Evolutionary conservation across 1,140 invertebrate species (phyloP).

Genomic region (Drosophila albomicans): DNA sequence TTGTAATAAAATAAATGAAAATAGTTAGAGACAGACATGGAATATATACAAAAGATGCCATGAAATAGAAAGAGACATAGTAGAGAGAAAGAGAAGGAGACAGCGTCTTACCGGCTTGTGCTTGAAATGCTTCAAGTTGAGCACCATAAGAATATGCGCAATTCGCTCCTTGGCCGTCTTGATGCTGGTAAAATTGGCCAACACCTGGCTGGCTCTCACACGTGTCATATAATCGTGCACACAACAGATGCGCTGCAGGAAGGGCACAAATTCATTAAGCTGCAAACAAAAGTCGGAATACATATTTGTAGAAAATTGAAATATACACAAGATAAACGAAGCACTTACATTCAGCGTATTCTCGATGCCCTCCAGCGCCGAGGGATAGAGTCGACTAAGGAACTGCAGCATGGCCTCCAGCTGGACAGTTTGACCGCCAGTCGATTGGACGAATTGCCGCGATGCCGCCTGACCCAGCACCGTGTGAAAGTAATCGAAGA

Average conservation of each 20-base stretch:
- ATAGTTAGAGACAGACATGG: neutral
- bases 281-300: constrained; percentile 68
- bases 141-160: neutral
- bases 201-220: constrained; percentile 40
- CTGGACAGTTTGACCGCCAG: constrained; percentile 83
- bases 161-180: constrained; percentile 22
- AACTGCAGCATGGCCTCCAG: constrained; percentile 93
- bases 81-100: neutral
- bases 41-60: neutral
- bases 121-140: constrained; percentile 20
- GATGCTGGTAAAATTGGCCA: constrained; percentile 48
- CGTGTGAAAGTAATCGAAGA: constrained; percentile 92
- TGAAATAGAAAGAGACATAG: neutral
- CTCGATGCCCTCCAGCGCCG: constrained; percentile 88
- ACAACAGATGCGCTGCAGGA: constrained; percentile 87
- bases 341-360: constrained; percentile 87
- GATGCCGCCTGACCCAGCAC: constrained; percentile 5
- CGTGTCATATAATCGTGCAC: constrained; percentile 53
- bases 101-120: constrained; percentile 79
- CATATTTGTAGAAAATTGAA: too few relatives aligned
- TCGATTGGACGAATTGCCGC: neutral
- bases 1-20: neutral
- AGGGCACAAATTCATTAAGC: constrained; percentile 89
- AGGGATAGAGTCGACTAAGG: constrained; percentile 92
- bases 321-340: neutral